These are phyloP conservation scores for Centropyge bicolor DNA, from an alignment of 2,797 vertebrate species.

Conservation along the genomic window DNA sequence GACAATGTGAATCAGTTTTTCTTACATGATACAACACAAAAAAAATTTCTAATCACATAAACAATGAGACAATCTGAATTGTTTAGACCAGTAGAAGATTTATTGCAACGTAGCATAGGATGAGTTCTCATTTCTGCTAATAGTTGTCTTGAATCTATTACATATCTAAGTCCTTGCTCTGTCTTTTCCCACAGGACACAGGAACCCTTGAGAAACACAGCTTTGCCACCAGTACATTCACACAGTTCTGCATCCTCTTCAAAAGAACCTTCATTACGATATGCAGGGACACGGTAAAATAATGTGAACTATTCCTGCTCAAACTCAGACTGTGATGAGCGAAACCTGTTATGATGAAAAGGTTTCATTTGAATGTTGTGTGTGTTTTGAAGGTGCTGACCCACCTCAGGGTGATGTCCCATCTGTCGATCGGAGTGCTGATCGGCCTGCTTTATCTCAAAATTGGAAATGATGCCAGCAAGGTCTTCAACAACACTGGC, in stretches of 20 bases:
- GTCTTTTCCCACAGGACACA: slow-evolving; percentile 77
- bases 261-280: slow-evolving; percentile 95
- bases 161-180: background rate
- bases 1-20: background rate
- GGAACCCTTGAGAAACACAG: slow-evolving; percentile 95
- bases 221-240: slow-evolving; percentile 95
- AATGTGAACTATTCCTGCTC: background rate
- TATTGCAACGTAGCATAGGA: background rate
- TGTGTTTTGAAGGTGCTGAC: slow-evolving; percentile 91
- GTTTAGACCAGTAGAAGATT: no score
- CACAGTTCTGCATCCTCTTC: slow-evolving; percentile 98
- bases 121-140: background rate
- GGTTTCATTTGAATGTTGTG: background rate
- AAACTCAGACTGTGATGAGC: background rate
- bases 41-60: background rate
- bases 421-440: slow-evolving; percentile 93
- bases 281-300: slow-evolving; percentile 93
- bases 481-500: slow-evolving; percentile 99
- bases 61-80: background rate
- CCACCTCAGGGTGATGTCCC: slow-evolving; percentile 96
- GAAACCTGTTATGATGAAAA: background rate
- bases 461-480: slow-evolving; percentile 96
- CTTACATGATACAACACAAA: background rate
- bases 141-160: background rate
- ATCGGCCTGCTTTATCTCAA: slow-evolving; percentile 97